phyloP scores from a whole-genome alignment of 2,797 vertebrate species.

The Parauchenoglanis punctatus region DNA sequence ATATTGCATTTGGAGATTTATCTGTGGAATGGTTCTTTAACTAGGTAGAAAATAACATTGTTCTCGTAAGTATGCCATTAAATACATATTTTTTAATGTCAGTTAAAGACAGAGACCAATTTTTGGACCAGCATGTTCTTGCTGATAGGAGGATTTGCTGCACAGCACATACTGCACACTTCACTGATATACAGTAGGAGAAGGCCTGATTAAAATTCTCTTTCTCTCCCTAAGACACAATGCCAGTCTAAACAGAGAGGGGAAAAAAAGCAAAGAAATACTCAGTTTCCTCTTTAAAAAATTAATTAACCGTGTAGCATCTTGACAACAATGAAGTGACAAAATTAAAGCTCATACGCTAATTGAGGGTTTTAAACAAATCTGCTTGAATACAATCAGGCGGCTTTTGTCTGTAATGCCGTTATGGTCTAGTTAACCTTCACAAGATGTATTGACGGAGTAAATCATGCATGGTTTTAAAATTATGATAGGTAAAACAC shows the following conservation, averaged over 20 bases:
- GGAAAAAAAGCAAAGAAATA: slow-evolving; percentile 1
- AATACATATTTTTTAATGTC: not conserved
- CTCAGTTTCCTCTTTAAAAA: slow-evolving; percentile 24
- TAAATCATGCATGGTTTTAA: slow-evolving; percentile 2
- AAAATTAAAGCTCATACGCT: not conserved
- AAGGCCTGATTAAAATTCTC: slow-evolving; percentile 37
- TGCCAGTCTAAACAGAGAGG: slow-evolving; percentile 23
- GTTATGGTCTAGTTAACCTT: slow-evolving; percentile 6
- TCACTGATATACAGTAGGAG: not conserved
- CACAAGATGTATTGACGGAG: not conserved
- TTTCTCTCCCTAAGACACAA: slow-evolving; percentile 25
- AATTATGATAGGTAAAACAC: slow-evolving; percentile 8
- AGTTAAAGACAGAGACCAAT: not conserved
- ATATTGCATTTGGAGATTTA: not conserved
- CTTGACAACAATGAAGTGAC: slow-evolving; percentile 31
- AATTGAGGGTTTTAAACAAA: slow-evolving; percentile 10
- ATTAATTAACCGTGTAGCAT: slow-evolving; percentile 21
- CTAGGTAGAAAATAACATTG: slow-evolving; percentile 5
- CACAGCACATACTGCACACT: not conserved
- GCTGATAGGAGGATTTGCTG: slow-evolving; percentile 21
- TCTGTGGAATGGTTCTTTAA: not conserved
- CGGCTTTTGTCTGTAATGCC: not conserved
- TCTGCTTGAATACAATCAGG: slow-evolving; percentile 20
- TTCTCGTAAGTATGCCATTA: slow-evolving; percentile 4
- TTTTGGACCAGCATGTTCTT: slow-evolving; percentile 7